Evolutionary conservation across 2,888 invertebrate species (phyloP).

Genomic region (Penaeus monodon): DNA sequence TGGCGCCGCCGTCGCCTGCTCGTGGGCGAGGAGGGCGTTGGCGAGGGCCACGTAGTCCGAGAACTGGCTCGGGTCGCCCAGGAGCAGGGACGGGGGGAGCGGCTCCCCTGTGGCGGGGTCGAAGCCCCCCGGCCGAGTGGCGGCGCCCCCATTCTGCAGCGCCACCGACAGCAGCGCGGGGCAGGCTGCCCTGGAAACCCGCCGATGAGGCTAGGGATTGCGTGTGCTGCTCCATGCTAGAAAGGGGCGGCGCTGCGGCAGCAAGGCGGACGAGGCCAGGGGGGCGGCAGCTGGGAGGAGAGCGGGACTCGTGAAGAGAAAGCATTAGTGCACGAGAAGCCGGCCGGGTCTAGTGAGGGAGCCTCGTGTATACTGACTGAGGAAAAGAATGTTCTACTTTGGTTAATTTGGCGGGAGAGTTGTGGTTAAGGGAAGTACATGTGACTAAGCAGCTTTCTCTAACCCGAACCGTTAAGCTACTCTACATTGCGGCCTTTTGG

Average conservation of each 20-base stretch:
- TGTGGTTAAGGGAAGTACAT: no score
- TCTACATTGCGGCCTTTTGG: no score
- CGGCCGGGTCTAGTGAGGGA: no score
- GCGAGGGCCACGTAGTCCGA: slow-evolving; percentile 26
- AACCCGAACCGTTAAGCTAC: no score
- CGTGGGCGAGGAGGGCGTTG: slow-evolving; percentile 18
- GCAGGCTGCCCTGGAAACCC: slow-evolving; percentile 23
- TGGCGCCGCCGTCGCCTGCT: neutral
- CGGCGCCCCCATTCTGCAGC: slow-evolving; percentile 27
- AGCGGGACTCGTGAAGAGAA: neutral
- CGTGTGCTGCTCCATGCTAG: slow-evolving; percentile 3
- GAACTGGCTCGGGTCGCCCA: slow-evolving; percentile 35
- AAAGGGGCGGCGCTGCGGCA: neutral
- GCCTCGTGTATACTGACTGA: no score
- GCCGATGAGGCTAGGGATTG: slow-evolving; percentile 3
- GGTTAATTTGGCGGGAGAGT: no score
- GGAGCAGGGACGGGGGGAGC: slow-evolving; percentile 6
- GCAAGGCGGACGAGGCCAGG: neutral
- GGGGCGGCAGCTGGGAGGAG: neutral
- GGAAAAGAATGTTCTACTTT: no score
- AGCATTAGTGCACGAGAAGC: neutral
- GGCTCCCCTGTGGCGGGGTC: neutral
- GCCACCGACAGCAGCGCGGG: slow-evolving; percentile 10
- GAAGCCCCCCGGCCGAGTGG: neutral
- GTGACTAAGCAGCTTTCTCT: no score